Evolutionary conservation across 2,888 invertebrate species (phyloP).

Genomic region (Sarcophaga subvicina): DNA sequence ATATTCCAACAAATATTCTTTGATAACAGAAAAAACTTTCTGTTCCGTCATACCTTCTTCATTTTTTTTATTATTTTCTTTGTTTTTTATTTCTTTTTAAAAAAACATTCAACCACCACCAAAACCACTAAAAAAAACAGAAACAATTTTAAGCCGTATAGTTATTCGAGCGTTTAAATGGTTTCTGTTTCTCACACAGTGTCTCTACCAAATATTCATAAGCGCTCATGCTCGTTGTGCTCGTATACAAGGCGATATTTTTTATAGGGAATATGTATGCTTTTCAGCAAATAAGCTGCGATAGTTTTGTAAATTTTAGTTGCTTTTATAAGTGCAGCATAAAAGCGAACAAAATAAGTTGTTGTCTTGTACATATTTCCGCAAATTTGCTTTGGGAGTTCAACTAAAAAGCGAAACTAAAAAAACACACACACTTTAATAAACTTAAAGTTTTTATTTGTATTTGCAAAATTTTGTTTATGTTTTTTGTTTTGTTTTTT

Average conservation of each 20-base stretch:
- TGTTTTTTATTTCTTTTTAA: not conserved
- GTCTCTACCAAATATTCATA: constrained; percentile 19
- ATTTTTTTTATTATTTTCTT: not conserved
- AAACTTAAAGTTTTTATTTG: constrained; percentile 60
- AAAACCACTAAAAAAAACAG: constrained; percentile 25
- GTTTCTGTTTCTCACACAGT: constrained; percentile 56
- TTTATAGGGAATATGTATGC: constrained; percentile 8
- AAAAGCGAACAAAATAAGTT: constrained; percentile 3
- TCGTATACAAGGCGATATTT: not conserved
- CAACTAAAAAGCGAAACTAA: constrained; percentile 24
- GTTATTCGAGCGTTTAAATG: constrained; percentile 63
- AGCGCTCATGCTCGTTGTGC: not conserved
- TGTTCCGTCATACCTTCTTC: not conserved
- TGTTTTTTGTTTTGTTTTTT: not conserved
- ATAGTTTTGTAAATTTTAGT: constrained; percentile 17
- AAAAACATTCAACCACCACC: constrained; percentile 23
- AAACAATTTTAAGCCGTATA: constrained; percentile 21
- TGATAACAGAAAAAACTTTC: no score
- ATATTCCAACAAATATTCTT: no score
- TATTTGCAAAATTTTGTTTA: constrained; percentile 16
- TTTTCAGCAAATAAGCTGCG: constrained; percentile 24
- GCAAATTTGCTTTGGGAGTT: constrained; percentile 48
- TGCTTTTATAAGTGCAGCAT: not conserved
- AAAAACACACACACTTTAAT: constrained; percentile 39
- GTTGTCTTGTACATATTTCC: constrained; percentile 43